Evolutionary conservation across 2,797 vertebrate genomes (phyloP).

Genomic region (Enteromius anoplus): DNA sequence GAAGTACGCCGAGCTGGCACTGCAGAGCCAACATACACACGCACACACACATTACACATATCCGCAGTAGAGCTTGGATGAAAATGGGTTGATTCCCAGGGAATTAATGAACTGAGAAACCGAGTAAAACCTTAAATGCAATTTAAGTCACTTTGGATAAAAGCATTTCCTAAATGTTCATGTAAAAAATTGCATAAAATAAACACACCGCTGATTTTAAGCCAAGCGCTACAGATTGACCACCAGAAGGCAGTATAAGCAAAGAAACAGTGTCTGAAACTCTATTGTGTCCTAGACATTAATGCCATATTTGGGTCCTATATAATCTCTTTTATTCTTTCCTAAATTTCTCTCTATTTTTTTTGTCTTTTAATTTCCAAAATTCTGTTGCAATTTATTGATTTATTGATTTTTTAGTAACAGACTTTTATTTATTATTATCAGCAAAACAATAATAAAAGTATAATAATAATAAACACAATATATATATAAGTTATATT

Average conservation of each 20-base stretch:
- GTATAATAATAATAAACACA: no score
- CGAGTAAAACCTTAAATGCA: neutral
- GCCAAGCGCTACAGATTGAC: neutral
- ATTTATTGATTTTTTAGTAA: no score
- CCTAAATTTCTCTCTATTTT: neutral
- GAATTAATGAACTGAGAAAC: neutral
- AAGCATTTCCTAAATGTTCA: constrained; percentile 17
- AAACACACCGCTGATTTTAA: neutral
- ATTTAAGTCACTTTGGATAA: neutral
- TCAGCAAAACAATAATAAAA: no score
- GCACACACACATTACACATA: neutral
- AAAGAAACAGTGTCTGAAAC: neutral
- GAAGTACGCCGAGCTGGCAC: constrained; percentile 95
- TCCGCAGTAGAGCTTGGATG: constrained; percentile 1
- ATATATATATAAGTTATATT: no score
- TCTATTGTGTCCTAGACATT: neutral
- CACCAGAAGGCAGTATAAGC: constrained; percentile 48
- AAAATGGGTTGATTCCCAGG: neutral
- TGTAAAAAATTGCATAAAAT: constrained; percentile 15
- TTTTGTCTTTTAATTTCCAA: neutral
- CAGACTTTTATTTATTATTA: no score
- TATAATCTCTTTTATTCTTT: neutral
- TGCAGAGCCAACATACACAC: constrained; percentile 60
- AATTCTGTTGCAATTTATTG: neutral
- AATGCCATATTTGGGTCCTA: neutral